Conservation (phyloP, 2,113 vertebrate species). For the Paedocypris sp. region DNA sequence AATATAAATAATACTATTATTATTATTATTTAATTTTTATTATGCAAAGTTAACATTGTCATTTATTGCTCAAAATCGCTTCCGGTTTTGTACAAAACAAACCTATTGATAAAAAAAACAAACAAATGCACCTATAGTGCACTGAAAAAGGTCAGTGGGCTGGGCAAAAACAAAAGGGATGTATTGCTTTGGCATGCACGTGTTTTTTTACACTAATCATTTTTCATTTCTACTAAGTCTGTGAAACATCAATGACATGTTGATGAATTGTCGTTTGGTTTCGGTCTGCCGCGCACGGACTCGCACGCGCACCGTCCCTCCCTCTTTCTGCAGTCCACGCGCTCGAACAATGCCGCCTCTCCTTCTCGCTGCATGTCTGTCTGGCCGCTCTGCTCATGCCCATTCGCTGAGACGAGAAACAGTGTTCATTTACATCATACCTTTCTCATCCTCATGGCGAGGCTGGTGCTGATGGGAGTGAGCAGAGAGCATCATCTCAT, state of each 20-base stretch:
- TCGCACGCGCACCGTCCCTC: slow-evolving; percentile 3
- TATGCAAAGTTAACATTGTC: no score
- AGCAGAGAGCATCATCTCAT: slow-evolving; percentile 33
- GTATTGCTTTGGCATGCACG: neutral
- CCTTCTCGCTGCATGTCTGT: slow-evolving; percentile 1
- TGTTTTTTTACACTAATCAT: neutral
- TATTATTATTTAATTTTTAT: no score
- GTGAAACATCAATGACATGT: neutral
- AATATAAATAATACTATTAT: no score
- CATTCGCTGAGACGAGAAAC: neutral
- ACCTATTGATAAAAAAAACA: no score
- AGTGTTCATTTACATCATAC: slow-evolving; percentile 20
- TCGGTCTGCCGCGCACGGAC: neutral
- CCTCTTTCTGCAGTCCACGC: slow-evolving; percentile 30
- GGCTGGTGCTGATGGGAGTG: slow-evolving; percentile 28
- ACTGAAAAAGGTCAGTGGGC: no score
- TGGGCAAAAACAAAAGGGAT: neutral
- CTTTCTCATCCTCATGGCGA: slow-evolving; percentile 1
- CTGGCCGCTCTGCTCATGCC: slow-evolving; percentile 1
- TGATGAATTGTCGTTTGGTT: neutral
- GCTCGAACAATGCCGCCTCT: neutral
- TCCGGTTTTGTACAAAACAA: no score
- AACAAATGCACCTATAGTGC: no score
- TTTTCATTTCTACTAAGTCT: neutral
- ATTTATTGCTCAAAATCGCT: no score